Base-by-base conservation (phyloP, 2,797 vertebrate species). In the Ptychobarbus kaznakovi region DNA sequence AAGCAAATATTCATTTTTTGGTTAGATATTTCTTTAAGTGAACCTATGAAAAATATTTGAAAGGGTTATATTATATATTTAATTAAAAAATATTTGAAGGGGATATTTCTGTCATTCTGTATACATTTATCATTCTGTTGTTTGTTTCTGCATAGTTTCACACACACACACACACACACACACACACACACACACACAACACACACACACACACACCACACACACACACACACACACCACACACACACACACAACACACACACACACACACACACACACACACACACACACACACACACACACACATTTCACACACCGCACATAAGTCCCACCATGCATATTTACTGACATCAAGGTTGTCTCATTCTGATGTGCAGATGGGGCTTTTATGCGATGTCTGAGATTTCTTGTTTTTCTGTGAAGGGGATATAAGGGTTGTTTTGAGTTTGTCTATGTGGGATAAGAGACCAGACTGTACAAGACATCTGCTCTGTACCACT, bases 401-500 rank as follows among this genome's bases (percentile, higher is more conserved):
- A 66, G 28, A 83, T 49, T 38, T 63, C 42, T 63, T 61, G 40
- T 82, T 73, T 61, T 73, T 66, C 42, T 66, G 15, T 83, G 72
- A 83, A 75, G 44, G 44, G 68, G 28, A 75, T 83, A 65, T 83
- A 66, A 40, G 53, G 20, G 58, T 53, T 63, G 51, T 81, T 82
- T 82, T 73, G 35, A 28, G 49, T 56, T 70, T 70, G 66, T 72
- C 10, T 72, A 4, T 53, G 40, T 75, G 72, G 40, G 42, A 83
- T 35, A 20, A 44, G n/a, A 61, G 18, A n/a, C 35, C 66, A 66
- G 72, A 75, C 42, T 46, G 58, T n/a, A 51, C 32, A 28, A 83
- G 72, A 75, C 81, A 83, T 83, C 81, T 83, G 81, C 72, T 83
- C 58, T 49, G 51, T 73, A 22, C 28, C 65, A 72, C 12, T 72